Conservation (phyloP, 2,113 vertebrate species). For the Megaceryle maxima region DNA sequence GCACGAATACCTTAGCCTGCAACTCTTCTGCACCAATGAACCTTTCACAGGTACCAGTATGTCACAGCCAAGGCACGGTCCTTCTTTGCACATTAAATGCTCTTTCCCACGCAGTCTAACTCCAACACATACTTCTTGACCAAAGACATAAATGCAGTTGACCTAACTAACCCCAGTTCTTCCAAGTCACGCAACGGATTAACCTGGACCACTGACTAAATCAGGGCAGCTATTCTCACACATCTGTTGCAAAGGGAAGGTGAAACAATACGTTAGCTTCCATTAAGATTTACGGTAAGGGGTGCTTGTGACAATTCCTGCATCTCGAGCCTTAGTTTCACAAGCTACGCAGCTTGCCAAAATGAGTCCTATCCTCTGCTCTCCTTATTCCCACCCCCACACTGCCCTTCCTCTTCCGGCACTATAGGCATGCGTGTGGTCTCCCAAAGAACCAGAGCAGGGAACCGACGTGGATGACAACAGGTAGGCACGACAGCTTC, state of each 20-base stretch:
- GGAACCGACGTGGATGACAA: not conserved
- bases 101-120: not conserved
- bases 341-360: not conserved
- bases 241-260: not conserved
- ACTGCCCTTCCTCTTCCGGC: not conserved
- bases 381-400: not conserved
- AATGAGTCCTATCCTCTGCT: not conserved
- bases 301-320: not conserved
- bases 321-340: not conserved
- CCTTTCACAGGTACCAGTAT: not conserved
- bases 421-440: not conserved
- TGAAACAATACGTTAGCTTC: not conserved
- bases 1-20: not conserved
- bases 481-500: not conserved
- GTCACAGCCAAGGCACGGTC: not conserved
- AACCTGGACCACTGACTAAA: not conserved
- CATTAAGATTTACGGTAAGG: not conserved
- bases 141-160: not conserved
- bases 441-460: not conserved
- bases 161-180: not conserved
- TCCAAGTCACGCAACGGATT: fast-evolving
- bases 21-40: not conserved
- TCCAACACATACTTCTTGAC: not conserved
- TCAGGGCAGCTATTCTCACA: not conserved
- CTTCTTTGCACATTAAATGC: not conserved